Evolutionary conservation across 2,888 invertebrate species (phyloP), one percentile per base, ranked within the genome.

Genomic region (Plebejus anna): DNA sequence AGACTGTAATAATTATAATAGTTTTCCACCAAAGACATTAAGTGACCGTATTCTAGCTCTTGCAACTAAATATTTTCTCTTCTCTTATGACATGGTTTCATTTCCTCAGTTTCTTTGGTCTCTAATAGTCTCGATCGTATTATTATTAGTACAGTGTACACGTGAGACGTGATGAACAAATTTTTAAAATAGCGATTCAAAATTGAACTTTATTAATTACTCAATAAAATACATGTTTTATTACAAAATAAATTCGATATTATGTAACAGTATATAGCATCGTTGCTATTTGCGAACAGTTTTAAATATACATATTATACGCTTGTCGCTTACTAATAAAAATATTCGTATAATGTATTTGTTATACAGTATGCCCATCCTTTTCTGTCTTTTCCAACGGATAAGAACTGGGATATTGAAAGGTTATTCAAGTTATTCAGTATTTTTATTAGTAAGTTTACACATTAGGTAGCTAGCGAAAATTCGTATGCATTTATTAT

Each of bases 401-500:
- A 51, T 51, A 51, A 13, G 51, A 13, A 13, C 51, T 0, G 51
- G 51, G 4, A 55, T 55, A 55, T 55, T 55, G 11, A 3, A 55
- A 55, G 4, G 11, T 16, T 51, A 13, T 13, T 51, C 13, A 16
- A 51, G 13, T 51, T 42, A 42, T 59, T n/a, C 4, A 61, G 11
- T 28, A 61, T 28, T 28, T 61, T 61, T 61, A 61, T 22, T 28
- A 28, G 9, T 11, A 28, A 47, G 47, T 47, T 47, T 9, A 22
- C 28, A 61, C 61, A 28, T 61, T 61, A 28, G 28, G 22, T 61
- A 61, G 61, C 9, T 28, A 11, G 11, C 61, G 2, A 61, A 28
- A 61, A 72, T 72, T 72, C 72, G 13, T 72, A 72, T 47, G 72
- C 72, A 72, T 72, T 72, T 72, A 22, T 22, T 22, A 22, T 22